A percentile compares a stretch with the other conserved stretches of the same genome.
Evolutionary conservation across 37 sponge, comb jelly and placozoan species (phyloP).

Genomic region (Haliclona indistincta): DNA sequence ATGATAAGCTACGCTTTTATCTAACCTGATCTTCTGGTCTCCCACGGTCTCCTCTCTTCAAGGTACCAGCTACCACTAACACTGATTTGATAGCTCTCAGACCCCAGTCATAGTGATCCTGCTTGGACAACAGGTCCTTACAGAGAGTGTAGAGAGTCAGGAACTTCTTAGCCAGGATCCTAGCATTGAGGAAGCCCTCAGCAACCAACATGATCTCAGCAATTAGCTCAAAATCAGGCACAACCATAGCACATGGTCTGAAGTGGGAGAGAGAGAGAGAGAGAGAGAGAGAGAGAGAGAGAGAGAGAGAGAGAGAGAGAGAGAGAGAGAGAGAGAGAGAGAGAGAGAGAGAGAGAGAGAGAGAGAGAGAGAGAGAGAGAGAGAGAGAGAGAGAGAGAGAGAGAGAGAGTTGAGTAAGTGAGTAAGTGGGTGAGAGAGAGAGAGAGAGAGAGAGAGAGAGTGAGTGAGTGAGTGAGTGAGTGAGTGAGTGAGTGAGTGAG

Average conservation of each 20-base stretch:
- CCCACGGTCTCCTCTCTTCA: constrained; percentile 94
- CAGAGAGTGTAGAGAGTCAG: constrained; percentile 97
- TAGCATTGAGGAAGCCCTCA: constrained; percentile 96
- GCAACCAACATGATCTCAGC: constrained; percentile 99
- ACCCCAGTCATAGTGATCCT: constrained; percentile 99
- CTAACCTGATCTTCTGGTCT: constrained; percentile 95
- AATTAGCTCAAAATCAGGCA: constrained; percentile 97
- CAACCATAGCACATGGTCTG: constrained; percentile 99
- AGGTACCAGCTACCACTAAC: constrained; percentile 96
- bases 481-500: background rate
- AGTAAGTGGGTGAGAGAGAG: too few relatives aligned
- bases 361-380: background rate
- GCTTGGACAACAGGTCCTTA: constrained; percentile 85
- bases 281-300: background rate
- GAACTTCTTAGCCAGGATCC: constrained; percentile 95
- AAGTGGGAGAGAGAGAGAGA: background rate
- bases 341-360: background rate
- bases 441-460: too few relatives aligned
- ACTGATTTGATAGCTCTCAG: constrained; percentile 99
- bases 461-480: background rate
- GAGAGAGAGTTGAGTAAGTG: background rate
- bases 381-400: background rate
- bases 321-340: background rate
- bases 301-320: background rate
- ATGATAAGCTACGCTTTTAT: background rate